Evolutionary conservation across 1,140 invertebrate species (phyloP), one percentile per base, ranked within the genome.

Genomic region (Philaenus spumarius): DNA sequence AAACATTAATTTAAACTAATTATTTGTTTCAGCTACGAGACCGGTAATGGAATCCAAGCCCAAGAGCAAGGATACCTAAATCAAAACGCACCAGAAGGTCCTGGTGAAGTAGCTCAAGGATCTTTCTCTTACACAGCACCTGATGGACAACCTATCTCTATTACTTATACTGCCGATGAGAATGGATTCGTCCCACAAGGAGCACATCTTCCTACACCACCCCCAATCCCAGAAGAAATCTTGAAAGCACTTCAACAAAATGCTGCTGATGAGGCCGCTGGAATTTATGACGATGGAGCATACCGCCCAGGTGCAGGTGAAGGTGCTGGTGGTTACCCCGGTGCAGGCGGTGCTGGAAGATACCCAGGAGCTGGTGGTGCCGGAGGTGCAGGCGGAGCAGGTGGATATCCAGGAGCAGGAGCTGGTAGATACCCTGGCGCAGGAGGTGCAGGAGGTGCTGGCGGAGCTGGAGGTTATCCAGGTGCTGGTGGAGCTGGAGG

Each of bases 1-100:
- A 35, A 35, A 35, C 14, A 35, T 35, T 54, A 35, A 9, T 55
- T 58, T 23, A n/a, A n/a, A n/a, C n/a, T n/a, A n/a, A n/a, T n/a
- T n/a, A n/a, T n/a, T 20, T 23, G 20, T 60, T 60, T 69, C 72
- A 90, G 85, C 68, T 90, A 86, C 67, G 80, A 87, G 71, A 83
- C 85, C 11, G 84, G 78, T 22, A 87, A 89, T 58, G 85, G 86
- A 4, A 89, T 88, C 37, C 81, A 82, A 23, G 80, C 76, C 4
- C 76, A 82, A 63, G 82, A 82, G 14, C 73, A 75, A 62, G 81
- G 81, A 14, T 77, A 75, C 59, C 65, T 80, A 30, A 81, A 80
- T 64, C 79, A 78, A 63, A 65, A 73, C 7, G 54, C 17, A 6
- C 57, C 47, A 1, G 57, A 59, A 43, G 79, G 78, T 7, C 69